phyloP scores from a whole-genome alignment of 2,797 vertebrate genomes.

The Streptopelia turtur region DNA sequence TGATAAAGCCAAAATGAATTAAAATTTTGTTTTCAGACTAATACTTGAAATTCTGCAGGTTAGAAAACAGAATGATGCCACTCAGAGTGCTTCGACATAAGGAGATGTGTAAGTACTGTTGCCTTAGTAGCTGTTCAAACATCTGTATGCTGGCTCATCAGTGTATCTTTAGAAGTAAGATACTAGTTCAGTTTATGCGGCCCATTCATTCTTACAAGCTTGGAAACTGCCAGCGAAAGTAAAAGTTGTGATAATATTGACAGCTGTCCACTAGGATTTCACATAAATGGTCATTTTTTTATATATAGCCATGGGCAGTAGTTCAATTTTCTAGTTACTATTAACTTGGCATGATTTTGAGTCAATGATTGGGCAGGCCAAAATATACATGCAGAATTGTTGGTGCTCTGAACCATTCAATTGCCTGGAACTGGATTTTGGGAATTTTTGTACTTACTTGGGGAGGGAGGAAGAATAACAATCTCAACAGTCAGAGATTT shows the following conservation, averaged over 20 bases:
- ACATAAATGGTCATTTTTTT: background rate
- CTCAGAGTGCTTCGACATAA: background rate
- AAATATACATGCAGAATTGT: fast-evolving
- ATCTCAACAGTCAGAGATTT: background rate
- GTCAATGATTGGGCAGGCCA: background rate
- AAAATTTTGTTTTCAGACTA: background rate
- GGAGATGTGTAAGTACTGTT: background rate
- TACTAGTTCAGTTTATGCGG: background rate
- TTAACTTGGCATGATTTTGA: background rate
- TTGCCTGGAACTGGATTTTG: background rate
- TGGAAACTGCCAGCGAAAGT: background rate
- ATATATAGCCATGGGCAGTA: fast-evolving
- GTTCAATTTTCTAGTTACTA: background rate
- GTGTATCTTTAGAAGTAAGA: background rate
- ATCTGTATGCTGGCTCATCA: background rate
- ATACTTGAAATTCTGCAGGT: background rate
- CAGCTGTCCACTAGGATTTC: background rate
- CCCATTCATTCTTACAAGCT: background rate
- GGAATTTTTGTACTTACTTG: background rate
- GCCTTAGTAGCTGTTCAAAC: background rate
- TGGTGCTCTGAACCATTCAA: background rate
- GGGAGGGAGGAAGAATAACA: background rate
- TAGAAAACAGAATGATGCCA: background rate
- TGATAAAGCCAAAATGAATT: background rate
- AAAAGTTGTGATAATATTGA: background rate